Evolutionary conservation across 2,888 invertebrate genomes (phyloP).

Genomic region (Elegia similella): DNA sequence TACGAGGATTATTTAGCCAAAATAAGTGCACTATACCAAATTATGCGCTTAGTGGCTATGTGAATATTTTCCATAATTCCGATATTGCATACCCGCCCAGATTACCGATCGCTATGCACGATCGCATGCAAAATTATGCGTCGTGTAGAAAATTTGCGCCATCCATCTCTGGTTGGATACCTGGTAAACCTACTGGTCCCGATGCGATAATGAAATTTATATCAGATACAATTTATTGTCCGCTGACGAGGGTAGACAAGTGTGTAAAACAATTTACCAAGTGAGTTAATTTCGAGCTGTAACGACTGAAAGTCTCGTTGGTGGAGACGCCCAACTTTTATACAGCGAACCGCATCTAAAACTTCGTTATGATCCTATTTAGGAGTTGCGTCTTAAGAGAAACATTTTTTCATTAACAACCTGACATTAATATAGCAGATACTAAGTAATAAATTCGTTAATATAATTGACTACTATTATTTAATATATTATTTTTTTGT

Average conservation of each 20-base stretch:
- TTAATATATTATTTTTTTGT: too few species aligned
- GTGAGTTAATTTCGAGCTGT: constrained; percentile 50
- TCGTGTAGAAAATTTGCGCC: background rate
- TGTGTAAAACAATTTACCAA: constrained; percentile 66
- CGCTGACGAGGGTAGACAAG: constrained; percentile 54
- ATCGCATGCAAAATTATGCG: background rate
- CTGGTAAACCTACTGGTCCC: constrained; percentile 15
- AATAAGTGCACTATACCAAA: background rate
- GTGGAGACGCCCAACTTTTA: constrained; percentile 29
- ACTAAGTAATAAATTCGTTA: background rate
- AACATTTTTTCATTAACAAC: constrained; percentile 1
- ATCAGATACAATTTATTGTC: constrained; percentile 45
- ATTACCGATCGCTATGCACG: background rate
- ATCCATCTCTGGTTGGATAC: constrained; percentile 10
- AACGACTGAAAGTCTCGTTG: constrained; percentile 29
- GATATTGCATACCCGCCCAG: background rate
- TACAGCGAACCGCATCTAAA: constrained; percentile 28
- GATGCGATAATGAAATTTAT: constrained; percentile 38
- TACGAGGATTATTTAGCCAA: too few species aligned
- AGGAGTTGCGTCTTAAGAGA: background rate
- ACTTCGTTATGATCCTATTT: constrained; percentile 20
- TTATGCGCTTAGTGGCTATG: background rate
- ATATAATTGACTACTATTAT: too few species aligned
- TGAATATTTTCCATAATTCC: background rate
- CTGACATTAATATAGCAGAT: background rate